phyloP scores from a whole-genome alignment of 2,888 invertebrate species.

The Argynnis bischoffii region DNA sequence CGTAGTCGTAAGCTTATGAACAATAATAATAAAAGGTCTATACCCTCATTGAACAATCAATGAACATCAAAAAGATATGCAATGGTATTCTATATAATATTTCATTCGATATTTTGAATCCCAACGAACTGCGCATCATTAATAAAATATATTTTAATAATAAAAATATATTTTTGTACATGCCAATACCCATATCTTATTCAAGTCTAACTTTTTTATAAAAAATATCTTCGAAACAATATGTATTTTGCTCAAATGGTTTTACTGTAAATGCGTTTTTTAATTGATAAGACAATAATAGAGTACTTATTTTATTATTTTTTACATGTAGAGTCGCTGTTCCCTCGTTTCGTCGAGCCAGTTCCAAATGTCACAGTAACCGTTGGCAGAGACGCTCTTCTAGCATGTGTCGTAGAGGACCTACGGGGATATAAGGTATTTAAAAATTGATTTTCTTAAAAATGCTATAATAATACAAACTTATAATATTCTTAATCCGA shows the following conservation, averaged over 20 bases:
- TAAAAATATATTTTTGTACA: too few species aligned
- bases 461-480: slow-evolving; percentile 18
- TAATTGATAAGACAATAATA: slow-evolving; percentile 30
- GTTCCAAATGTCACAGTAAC: slow-evolving; percentile 95
- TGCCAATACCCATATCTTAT: background rate
- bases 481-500: background rate
- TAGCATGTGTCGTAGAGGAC: slow-evolving; percentile 95
- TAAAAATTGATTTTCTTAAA: background rate
- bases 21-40: too few species aligned
- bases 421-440: slow-evolving; percentile 91
- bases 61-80: too few species aligned
- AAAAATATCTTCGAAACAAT: background rate
- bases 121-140: too few species aligned
- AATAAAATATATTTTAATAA: too few species aligned
- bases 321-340: slow-evolving; percentile 72
- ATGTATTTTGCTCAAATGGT: background rate
- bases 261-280: background rate
- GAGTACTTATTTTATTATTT: slow-evolving; percentile 23
- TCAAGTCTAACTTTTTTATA: background rate
- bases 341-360: slow-evolving; percentile 93
- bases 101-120: too few species aligned
- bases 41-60: too few species aligned
- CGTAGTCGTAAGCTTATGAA: too few species aligned
- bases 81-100: too few species aligned
- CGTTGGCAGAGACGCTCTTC: slow-evolving; percentile 91